phyloP scores from a whole-genome alignment of 2,888 invertebrate species.

The Pollenia labialis region DNA sequence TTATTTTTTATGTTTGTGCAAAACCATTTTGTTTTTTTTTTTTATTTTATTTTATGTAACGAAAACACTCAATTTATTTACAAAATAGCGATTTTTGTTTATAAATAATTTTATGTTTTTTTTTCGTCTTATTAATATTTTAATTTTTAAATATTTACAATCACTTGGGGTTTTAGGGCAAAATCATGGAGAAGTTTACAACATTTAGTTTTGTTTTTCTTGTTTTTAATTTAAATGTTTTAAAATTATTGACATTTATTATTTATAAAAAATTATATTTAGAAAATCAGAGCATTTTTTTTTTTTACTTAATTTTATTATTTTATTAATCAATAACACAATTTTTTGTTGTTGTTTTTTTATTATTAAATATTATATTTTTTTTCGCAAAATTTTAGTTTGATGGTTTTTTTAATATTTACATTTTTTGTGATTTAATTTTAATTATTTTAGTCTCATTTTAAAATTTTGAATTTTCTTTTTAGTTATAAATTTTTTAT shows the following conservation, averaged over 20 bases:
- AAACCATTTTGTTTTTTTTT: conserved; percentile 48
- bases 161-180: conserved; percentile 50
- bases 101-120: conserved; percentile 8
- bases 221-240: conserved; percentile 42
- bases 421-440: conserved; percentile 49
- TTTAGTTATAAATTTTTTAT: conserved; percentile 20
- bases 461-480: conserved; percentile 59
- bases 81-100: conserved; percentile 57
- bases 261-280: conserved; percentile 60
- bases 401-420: conserved; percentile 50
- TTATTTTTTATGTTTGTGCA: conserved; percentile 56
- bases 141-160: conserved; percentile 64
- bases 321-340: conserved; percentile 65
- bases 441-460: conserved; percentile 59
- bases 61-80: conserved; percentile 70
- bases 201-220: conserved; percentile 59
- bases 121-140: conserved; percentile 33
- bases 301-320: conserved; percentile 27
- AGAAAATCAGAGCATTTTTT: conserved; percentile 37
- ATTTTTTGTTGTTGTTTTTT: conserved; percentile 48
- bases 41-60: conserved; percentile 46
- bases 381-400: conserved; percentile 53
- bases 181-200: conserved; percentile 54
- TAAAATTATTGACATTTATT: conserved; percentile 71
- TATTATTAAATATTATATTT: conserved; percentile 28